Base-by-base conservation (phyloP, 2,797 vertebrate species). In the Glossophaga mutica region DNA sequence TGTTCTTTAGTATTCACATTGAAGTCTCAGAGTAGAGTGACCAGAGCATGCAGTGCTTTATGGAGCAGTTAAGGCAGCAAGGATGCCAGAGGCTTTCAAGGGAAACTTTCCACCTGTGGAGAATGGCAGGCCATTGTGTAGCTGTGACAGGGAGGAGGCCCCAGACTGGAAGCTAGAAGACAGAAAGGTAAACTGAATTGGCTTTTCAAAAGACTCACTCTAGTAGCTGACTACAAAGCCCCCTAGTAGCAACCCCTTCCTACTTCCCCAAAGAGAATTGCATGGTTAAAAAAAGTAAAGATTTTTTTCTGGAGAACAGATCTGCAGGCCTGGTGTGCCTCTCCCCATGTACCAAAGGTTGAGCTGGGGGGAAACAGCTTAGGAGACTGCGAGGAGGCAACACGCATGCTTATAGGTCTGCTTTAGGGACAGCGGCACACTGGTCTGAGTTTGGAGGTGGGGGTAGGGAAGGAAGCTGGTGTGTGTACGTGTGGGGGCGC, bases 1-100 rank as follows among this genome's bases (percentile, higher is more conserved):
- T 32, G 34, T 88, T 97, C 95, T 94, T 98, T 97, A 97, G 95
- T 71, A 96, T 95, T 98, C 94, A 78, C 96, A 94, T 88, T 94
- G 93, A 97, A 96, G 82, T 95, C 95, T 94, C 96, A 68, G 44
- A 52, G 87, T n/a, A 48, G 90, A 96, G 59, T 95, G 95, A 73
- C 71, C 0, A 0, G 77, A 87, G 79, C 86, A 77, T 0, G 14
- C 9, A 9, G 71, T 39, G 93, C n/a, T 96, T 96, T 57, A 96
- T 50, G 22, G 94, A 50, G 37, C 8, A 26, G 91, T 57, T 85
- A 95, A 32, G 42, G 94, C 32, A 0, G 0, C 21, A 48, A 52
- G 0, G 2, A 52, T 90, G 62, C 65, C 0, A 74, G 71, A 68
- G 0, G 65, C 59, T 87, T 96, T 97, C 92, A 52, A 0, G 24